A percentile compares a stretch with the other conserved stretches of the same genome.
These are phyloP conservation scores for Saturnia japonica DNA, from an alignment of 2,888 invertebrate genomes.

Conservation along the genomic window DNA sequence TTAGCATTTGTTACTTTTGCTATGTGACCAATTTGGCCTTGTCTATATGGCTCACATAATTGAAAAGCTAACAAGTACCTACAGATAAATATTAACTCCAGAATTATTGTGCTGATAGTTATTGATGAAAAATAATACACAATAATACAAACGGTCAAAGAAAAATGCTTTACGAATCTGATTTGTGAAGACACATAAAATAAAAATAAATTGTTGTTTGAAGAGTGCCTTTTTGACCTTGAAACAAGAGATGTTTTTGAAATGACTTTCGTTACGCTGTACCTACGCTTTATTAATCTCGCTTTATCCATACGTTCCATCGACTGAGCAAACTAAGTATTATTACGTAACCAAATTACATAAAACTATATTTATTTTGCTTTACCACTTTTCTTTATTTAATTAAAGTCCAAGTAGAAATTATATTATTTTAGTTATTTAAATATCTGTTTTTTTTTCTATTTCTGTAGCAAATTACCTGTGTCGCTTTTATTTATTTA, in stretches of 20 bases:
- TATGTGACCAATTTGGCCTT: too few species aligned
- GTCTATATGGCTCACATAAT: not conserved
- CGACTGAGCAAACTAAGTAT: not conserved
- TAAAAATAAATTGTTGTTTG: not conserved
- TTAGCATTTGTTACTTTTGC: too few species aligned
- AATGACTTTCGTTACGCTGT: not conserved
- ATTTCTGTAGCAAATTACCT: too few species aligned
- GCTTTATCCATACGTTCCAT: slow-evolving; percentile 4
- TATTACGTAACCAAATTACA: not conserved
- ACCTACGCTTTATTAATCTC: not conserved
- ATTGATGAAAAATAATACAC: too few species aligned
- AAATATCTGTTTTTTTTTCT: too few species aligned
- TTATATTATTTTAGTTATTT: not conserved
- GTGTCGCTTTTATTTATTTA: too few species aligned
- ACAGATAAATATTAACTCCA: not conserved
- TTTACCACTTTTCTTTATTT: not conserved
- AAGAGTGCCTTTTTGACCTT: not conserved
- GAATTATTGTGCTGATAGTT: not conserved
- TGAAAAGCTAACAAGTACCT: not conserved
- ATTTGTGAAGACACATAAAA: not conserved
- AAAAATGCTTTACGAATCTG: not conserved
- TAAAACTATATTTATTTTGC: not conserved
- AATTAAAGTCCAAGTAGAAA: not conserved
- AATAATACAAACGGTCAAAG: not conserved
- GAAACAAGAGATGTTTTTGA: not conserved